Conservation (phyloP, 2,797 vertebrate species). For the Argyrosomus regius region DNA sequence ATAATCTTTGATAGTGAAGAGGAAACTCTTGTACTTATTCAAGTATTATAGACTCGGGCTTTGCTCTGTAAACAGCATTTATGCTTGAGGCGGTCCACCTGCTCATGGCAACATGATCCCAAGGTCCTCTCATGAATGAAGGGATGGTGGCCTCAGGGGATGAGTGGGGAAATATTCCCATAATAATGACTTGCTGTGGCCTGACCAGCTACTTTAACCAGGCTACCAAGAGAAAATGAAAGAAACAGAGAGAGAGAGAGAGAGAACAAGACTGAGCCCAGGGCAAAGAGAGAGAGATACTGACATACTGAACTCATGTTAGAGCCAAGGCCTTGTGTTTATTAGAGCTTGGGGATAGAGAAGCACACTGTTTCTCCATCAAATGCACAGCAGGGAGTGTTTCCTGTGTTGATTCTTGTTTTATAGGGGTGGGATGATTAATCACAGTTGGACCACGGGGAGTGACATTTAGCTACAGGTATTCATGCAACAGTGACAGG, state of each 20-base stretch:
- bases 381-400: conserved; percentile 50
- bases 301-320: conserved; percentile 38
- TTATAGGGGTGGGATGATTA: conserved; percentile 54
- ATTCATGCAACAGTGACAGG: conserved; percentile 17
- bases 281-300: conserved; percentile 26
- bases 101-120: conserved; percentile 43
- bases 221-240: conserved; percentile 17
- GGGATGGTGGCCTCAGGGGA: conserved; percentile 36
- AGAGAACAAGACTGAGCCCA: conserved; percentile 22
- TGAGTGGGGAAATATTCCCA: conserved; percentile 38
- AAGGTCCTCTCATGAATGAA: conserved; percentile 44
- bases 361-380: conserved; percentile 49
- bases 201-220: conserved; percentile 13
- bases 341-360: conserved; percentile 48
- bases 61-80: conserved; percentile 35
- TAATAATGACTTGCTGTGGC: conserved; percentile 42
- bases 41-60: not conserved
- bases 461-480: conserved; percentile 58
- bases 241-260: not conserved
- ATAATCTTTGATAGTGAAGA: not conserved
- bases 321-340: conserved; percentile 45
- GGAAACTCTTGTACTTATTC: not conserved
- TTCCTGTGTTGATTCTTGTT: conserved; percentile 60
- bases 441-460: conserved; percentile 32
- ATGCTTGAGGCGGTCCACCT: conserved; percentile 42